Evolutionary conservation across 2,888 invertebrate species (phyloP), one percentile per base, ranked within the genome.

Genomic region (Eilema griseolum): DNA sequence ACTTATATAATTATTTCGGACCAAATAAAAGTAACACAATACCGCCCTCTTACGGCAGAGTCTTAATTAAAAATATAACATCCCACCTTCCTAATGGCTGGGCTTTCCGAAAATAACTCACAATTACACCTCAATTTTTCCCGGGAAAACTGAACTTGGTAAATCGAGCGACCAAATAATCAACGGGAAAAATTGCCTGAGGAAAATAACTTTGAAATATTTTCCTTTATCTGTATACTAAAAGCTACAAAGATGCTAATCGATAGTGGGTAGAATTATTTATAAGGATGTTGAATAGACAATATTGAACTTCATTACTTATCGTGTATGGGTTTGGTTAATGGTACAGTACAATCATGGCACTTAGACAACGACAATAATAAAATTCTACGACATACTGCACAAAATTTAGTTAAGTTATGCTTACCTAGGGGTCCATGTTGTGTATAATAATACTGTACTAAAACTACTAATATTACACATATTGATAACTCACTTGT

Each of bases 81-180:
- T 26, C 24, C n/a, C 26, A 28, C 67, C 59, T 63, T 56, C 33
- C 14, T 57, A 63, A 66, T 64, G 62, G 24, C 16, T 7, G n/a
- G 61, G 52, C 64, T 52, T 24, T 65, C 23, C 31, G 23, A 71
- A 56, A 62, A 60, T 52, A 75, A 60, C 67, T 37, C 46, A 52
- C 60, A 69, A 61, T 69, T 33, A 65, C 41, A 16, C 28, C 57
- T 56, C 37, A 26, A 24, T 57, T 41, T 8, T 63, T 20, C 57
- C 63, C n/a, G 26, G 37, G 64, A 14, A 14, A 23, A 23, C 11
- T 23, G 41, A 66, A 60, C 61, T 67, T 68, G 28, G 11, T 41
- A 52, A 46, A 79, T 67, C 56, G 62, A 16, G 31, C 3, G 37
- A 66, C 28, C 28, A 77, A 78, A 80, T 79, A 80, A 80, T 79